These are phyloP conservation scores for Ectemnius cavifrons DNA, from an alignment of 2,888 invertebrate genomes.

Conservation along the genomic window DNA sequence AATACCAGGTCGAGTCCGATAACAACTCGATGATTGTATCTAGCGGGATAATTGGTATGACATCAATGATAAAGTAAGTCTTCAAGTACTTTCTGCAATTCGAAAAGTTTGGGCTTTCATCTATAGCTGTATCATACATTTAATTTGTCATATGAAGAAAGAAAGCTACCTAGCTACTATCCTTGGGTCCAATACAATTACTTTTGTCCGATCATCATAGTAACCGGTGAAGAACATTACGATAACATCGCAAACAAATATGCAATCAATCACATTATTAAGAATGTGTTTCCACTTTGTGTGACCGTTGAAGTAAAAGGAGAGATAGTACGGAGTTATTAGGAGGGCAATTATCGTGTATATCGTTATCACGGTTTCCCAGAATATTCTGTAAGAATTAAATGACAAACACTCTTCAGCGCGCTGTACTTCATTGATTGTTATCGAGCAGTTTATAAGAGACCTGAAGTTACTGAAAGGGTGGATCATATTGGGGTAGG, in stretches of 20 bases:
- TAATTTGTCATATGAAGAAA: background rate
- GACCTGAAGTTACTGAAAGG: constrained; percentile 76
- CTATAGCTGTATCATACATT: background rate
- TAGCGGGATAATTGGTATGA: constrained; percentile 68
- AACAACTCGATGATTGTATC: constrained; percentile 58
- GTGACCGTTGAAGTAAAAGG: constrained; percentile 65
- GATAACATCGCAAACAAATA: constrained; percentile 69
- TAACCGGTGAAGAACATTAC: constrained; percentile 75
- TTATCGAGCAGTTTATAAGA: constrained; percentile 2
- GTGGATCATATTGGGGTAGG: constrained; percentile 73
- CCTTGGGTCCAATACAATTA: constrained; percentile 67
- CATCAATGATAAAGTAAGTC: constrained; percentile 68
- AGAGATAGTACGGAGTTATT: constrained; percentile 68
- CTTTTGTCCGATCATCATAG: constrained; percentile 66
- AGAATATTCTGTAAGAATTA: constrained; percentile 61
- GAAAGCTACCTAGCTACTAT: constrained; percentile 62
- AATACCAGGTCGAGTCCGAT: constrained; percentile 53
- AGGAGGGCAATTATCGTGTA: constrained; percentile 67
- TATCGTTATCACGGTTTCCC: constrained; percentile 72
- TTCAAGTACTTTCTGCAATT: constrained; percentile 69
- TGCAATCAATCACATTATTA: constrained; percentile 61
- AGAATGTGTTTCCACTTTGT: constrained; percentile 46
- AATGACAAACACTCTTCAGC: too few relatives aligned
- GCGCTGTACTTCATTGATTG: too few relatives aligned
- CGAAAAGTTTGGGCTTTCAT: background rate